Evolutionary conservation across 1,140 invertebrate genomes (phyloP).

Genomic region (Lordiphosa collinella): DNA sequence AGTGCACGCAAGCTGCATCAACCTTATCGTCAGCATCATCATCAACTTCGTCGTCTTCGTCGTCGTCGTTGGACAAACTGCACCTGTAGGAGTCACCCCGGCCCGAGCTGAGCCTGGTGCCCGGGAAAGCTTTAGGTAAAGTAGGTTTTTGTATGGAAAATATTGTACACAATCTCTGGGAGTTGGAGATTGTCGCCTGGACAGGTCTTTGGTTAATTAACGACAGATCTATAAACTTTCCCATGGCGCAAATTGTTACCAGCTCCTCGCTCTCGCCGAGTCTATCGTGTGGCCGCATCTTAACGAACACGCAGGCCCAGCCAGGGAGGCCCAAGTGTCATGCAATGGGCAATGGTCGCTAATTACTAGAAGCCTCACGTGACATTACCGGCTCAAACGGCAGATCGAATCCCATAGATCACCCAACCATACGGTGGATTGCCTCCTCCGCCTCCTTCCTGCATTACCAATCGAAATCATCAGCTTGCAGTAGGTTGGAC

Average conservation of each 20-base stretch:
- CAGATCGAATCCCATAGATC: conserved; percentile 56
- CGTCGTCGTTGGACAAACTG: conserved; percentile 5
- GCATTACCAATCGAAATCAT: no score
- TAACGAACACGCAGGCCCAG: conserved; percentile 59
- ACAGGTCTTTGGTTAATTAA: conserved; percentile 46
- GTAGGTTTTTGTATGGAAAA: no score
- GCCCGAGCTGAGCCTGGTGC: background rate
- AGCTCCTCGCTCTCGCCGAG: conserved; percentile 29
- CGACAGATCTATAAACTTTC: conserved; percentile 50
- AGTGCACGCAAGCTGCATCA: conserved; percentile 55
- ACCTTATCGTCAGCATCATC: conserved; percentile 31
- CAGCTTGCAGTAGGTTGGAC: no score
- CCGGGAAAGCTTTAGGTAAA: background rate
- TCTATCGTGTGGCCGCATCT: conserved; percentile 50
- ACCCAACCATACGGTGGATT: no score
- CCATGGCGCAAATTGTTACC: conserved; percentile 69
- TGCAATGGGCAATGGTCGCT: conserved; percentile 54
- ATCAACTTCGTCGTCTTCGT: conserved; percentile 12
- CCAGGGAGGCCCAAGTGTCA: conserved; percentile 55
- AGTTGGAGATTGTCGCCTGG: background rate
- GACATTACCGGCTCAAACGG: conserved; percentile 28
- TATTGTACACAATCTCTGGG: background rate
- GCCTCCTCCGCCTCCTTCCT: no score
- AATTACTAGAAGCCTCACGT: conserved; percentile 59
- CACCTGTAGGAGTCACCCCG: conserved; percentile 15